Base-by-base conservation (phyloP, 2,888 invertebrate species). In the Drosophila demipolita region DNA sequence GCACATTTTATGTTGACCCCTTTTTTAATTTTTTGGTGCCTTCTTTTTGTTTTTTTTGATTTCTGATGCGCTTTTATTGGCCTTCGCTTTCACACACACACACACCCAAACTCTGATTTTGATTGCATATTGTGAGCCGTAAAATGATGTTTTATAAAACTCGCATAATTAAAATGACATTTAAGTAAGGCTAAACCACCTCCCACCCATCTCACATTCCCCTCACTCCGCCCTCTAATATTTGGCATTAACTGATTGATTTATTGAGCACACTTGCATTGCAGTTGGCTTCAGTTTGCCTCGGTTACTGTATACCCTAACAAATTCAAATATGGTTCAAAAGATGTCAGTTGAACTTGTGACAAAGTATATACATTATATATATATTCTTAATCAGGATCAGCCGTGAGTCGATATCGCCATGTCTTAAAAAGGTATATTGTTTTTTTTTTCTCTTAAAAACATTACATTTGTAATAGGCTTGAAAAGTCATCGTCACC, bases 61-160 rank as follows among this genome's bases (percentile, higher is more conserved):
- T 42, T 42, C n/a, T 64, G 66, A 12, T 69, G 61, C 53, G 66
- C 33, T 54, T 60, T 57, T 53, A 42, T 60, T 75, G 67, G 65
- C 62, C 57, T 72, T 72, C 67, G 77, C 58, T 54, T 60, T 45
- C 23, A 45, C 26, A 29, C 63, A 48, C 54, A 61, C 49, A 48
- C 26, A 59, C 42, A 48, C 20, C 45, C 61, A 42, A 6, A 20
- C 20, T 45, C 4, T 8, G 45, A 2, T 74, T 75, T 84, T 77
- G 77, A 87, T 82, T 89, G 89, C 88, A 78, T 80, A 78, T 72
- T 85, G 69, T 80, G 75, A 75, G 86, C 86, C 88, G 88, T 80
- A 73, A 87, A 86, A 80, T 78, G 66, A 80, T 80, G 78, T 69
- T 65, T 59, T 76, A 67, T 70, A n/a, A 73, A 73, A 68, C 59